Conservation (phyloP, 2,888 invertebrate genomes). For the Hydroisotoma schaefferi region DNA sequence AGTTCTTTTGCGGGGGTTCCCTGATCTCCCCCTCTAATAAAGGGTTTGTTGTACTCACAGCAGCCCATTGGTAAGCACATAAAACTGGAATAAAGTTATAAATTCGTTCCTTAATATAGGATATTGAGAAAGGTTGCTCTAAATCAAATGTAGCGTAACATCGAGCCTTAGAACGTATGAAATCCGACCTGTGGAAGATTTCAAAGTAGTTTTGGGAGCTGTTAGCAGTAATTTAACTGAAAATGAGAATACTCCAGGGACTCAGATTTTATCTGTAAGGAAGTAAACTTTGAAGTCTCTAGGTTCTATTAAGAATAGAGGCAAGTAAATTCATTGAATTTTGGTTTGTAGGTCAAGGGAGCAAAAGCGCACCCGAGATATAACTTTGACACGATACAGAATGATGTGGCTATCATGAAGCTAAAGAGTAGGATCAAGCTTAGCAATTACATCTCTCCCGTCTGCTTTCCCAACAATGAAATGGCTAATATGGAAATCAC, state of each 20-base stretch:
- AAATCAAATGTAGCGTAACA: conserved; percentile 27
- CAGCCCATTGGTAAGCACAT: conserved; percentile 23
- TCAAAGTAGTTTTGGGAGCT: conserved; percentile 34
- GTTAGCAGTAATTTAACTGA: conserved; percentile 28
- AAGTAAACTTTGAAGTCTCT: too few species aligned
- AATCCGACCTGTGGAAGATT: conserved; percentile 31
- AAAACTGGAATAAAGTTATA: background rate
- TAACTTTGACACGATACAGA: conserved; percentile 34
- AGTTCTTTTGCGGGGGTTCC: conserved; percentile 37
- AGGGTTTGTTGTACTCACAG: conserved; percentile 33
- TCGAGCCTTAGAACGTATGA: conserved; percentile 22
- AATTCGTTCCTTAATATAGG: background rate
- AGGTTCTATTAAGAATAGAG: background rate
- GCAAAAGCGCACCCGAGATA: conserved; percentile 38
- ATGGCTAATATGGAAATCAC: conserved; percentile 39
- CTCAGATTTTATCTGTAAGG: conserved; percentile 32
- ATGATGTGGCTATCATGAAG: conserved; percentile 36
- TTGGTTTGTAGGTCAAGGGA: conserved; percentile 25
- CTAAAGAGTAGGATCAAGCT: conserved; percentile 22
- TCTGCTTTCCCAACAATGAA: conserved; percentile 33
- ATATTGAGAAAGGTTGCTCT: background rate
- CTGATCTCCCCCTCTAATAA: conserved; percentile 36
- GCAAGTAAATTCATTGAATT: background rate
- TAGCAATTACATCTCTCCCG: conserved; percentile 25
- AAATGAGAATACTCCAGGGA: conserved; percentile 22